These are phyloP conservation scores for Diploscapter pachys DNA, from an alignment of 1,140 invertebrate genomes.

Conservation along the genomic window DNA sequence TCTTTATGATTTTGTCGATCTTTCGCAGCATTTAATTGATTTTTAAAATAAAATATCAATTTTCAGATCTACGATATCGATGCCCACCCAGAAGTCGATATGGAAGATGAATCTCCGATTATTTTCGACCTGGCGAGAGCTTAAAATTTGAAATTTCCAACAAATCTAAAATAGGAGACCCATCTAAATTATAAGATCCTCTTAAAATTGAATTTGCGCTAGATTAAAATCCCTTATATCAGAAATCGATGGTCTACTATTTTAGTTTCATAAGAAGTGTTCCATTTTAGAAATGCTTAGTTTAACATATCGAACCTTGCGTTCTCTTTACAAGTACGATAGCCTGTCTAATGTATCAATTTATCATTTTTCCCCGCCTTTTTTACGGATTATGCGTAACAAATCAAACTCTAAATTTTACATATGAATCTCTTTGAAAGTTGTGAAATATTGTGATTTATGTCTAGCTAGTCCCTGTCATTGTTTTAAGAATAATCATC, in stretches of 20 bases:
- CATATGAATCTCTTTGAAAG: neutral
- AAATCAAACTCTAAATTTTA: neutral
- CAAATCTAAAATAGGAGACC: neutral
- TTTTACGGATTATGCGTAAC: too few species aligned
- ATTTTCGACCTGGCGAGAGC: conserved; percentile 30
- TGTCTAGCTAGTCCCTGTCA: too few species aligned
- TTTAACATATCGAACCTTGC: neutral
- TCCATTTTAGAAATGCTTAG: neutral
- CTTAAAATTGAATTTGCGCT: neutral
- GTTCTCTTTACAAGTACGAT: neutral
- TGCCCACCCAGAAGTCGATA: conserved; percentile 8
- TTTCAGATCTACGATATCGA: conserved; percentile 19
- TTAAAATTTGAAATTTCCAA: conserved; percentile 1
- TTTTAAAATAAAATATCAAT: neutral
- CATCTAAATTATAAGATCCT: neutral
- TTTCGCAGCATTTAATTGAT: neutral
- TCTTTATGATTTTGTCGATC: neutral
- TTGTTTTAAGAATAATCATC: too few species aligned
- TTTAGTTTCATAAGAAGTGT: neutral
- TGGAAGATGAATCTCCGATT: conserved; percentile 31
- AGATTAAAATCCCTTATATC: neutral
- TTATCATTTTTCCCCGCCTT: too few species aligned
- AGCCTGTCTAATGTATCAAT: too few species aligned
- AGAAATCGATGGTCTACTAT: neutral
- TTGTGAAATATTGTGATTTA: too few species aligned